These are phyloP conservation scores for Tetragnatha versicolor DNA, from an alignment of 1,140 invertebrate genomes.

Conservation along the genomic window DNA sequence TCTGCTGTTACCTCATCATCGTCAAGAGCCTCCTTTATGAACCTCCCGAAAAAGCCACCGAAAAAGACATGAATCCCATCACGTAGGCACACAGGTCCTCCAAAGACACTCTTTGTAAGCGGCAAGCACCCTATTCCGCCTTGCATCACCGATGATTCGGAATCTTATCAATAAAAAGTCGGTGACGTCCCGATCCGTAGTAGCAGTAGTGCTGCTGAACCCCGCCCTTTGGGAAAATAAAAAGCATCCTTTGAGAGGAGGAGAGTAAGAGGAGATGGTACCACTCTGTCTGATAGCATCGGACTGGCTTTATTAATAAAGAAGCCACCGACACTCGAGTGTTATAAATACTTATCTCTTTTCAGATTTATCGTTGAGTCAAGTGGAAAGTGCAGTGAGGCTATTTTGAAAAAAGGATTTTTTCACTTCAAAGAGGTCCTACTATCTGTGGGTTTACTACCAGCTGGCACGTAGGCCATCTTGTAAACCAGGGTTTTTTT, in stretches of 20 bases:
- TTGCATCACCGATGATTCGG: neutral
- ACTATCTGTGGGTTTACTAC: too few species aligned
- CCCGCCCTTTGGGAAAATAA: neutral
- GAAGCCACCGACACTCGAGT: neutral
- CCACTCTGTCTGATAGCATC: conserved; percentile 39
- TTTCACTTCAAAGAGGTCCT: neutral
- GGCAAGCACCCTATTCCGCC: neutral
- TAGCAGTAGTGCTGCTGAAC: neutral
- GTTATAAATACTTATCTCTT: conserved; percentile 32
- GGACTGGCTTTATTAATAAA: neutral
- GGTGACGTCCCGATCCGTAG: conserved; percentile 4
- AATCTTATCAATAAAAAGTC: conserved; percentile 18
- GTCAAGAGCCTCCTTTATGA: too few species aligned
- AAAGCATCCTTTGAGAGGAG: neutral
- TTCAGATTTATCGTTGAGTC: neutral
- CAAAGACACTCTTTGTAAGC: conserved; percentile 19
- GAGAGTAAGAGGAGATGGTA: neutral
- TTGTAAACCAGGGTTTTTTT: too few species aligned
- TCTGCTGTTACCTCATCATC: too few species aligned
- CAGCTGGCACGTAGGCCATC: too few species aligned
- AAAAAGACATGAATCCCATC: conserved; percentile 17
- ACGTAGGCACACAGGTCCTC: conserved; percentile 2
- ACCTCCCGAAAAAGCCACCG: neutral
- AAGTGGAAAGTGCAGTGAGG: neutral
- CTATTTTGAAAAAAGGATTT: neutral